Conservation (phyloP, 2,113 vertebrate species). For the Hippotragus niger region DNA sequence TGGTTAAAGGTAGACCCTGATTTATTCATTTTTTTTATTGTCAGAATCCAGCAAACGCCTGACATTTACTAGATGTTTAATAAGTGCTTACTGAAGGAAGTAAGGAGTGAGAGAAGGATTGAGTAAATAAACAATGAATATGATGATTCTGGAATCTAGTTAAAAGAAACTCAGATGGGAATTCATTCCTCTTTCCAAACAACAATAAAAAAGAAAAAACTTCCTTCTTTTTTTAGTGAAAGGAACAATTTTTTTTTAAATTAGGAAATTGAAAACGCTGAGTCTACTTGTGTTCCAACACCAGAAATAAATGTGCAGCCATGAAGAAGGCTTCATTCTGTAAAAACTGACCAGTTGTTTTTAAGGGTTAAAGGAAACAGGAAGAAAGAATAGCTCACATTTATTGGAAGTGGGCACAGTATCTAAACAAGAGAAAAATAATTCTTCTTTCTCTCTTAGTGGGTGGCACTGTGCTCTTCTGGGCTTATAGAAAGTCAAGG, state of each 20-base stretch:
- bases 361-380: neutral
- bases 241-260: neutral
- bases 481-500: neutral
- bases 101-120: neutral
- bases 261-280: neutral
- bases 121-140: neutral
- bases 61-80: neutral
- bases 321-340: neutral
- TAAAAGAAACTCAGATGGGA: neutral
- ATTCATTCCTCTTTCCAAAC: neutral
- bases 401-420: neutral
- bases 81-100: neutral
- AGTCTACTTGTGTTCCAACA: neutral
- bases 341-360: neutral
- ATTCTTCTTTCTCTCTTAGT: neutral
- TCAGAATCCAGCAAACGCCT: neutral
- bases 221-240: neutral
- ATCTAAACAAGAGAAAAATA: neutral
- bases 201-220: neutral
- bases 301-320: neutral
- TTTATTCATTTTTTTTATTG: neutral
- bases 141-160: constrained; percentile 4
- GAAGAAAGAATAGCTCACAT: neutral
- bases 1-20: neutral
- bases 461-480: neutral